Conservation (phyloP, 1,140 invertebrate species). For the Scaptodrosophila lebanonensis region DNA sequence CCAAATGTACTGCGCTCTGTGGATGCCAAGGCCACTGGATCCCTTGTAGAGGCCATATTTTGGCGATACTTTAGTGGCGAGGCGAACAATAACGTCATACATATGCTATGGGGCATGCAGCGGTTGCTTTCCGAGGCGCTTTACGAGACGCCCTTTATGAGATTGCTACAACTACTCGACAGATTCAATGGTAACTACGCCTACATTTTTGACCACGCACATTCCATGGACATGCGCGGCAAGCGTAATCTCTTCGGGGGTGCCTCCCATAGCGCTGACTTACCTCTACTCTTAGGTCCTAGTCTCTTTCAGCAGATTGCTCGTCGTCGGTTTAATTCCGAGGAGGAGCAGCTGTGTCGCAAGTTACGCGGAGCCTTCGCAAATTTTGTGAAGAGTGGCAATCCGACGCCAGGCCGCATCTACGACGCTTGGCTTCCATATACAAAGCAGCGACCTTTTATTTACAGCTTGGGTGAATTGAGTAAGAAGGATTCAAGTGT, state of each 20-base stretch:
- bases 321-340: constrained; percentile 78
- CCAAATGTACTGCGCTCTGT: constrained; percentile 75
- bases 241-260: constrained; percentile 68
- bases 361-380: constrained; percentile 79
- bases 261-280: constrained; percentile 81
- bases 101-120: constrained; percentile 60
- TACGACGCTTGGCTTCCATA: constrained; percentile 81
- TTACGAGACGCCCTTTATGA: constrained; percentile 67
- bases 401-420: constrained; percentile 79
- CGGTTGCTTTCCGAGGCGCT: constrained; percentile 63
- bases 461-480: constrained; percentile 75
- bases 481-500: constrained; percentile 15
- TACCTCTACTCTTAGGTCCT: constrained; percentile 82
- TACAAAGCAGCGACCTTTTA: constrained; percentile 77
- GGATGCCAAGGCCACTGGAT: constrained; percentile 36
- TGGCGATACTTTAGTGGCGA: constrained; percentile 78
- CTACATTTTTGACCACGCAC: constrained; percentile 77
- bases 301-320: constrained; percentile 81
- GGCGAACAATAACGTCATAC: constrained; percentile 23
- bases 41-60: constrained; percentile 76
- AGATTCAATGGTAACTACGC: constrained; percentile 73
- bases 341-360: constrained; percentile 80
- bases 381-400: constrained; percentile 82
- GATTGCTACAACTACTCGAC: constrained; percentile 48
- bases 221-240: constrained; percentile 74